phyloP scores from a whole-genome alignment of 2,797 vertebrate genomes.

The Psittacula echo region DNA sequence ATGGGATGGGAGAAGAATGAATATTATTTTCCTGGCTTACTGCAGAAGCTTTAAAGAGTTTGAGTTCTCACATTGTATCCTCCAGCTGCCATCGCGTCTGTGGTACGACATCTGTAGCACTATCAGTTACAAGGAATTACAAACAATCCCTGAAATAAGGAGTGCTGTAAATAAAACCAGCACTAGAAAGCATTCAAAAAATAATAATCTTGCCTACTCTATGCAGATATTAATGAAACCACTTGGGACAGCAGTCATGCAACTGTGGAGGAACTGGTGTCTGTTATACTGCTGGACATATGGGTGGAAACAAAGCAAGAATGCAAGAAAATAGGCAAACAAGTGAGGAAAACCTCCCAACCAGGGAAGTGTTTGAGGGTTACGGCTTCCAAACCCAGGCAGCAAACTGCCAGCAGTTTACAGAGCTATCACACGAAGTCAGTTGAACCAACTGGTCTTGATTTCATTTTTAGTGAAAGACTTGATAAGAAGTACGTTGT shows the following conservation, averaged over 20 bases:
- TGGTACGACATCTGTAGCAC: not conserved
- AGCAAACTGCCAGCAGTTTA: not conserved
- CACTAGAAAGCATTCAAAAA: not conserved
- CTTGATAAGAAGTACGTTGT: not conserved
- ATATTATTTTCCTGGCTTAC: not conserved
- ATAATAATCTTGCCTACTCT: not conserved
- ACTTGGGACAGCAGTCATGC: not conserved
- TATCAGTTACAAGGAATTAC: not conserved
- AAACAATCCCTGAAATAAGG: not conserved
- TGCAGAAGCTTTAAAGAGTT: not conserved
- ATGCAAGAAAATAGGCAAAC: not conserved
- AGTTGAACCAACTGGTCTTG: not conserved
- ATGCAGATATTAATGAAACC: not conserved
- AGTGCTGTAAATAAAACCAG: not conserved
- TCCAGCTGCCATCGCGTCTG: slow-evolving; percentile 4
- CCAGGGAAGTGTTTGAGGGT: not conserved
- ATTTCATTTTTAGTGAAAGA: not conserved
- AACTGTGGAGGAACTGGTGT: not conserved
- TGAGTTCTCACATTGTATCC: not conserved
- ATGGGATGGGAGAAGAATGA: not conserved
- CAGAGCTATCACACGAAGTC: not conserved
- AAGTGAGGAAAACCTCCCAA: not conserved
- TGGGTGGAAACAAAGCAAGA: not conserved
- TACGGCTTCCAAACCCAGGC: not conserved
- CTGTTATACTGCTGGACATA: not conserved